These are phyloP conservation scores for Patella caerulea DNA, from an alignment of 2,888 invertebrate species.

Conservation along the genomic window DNA sequence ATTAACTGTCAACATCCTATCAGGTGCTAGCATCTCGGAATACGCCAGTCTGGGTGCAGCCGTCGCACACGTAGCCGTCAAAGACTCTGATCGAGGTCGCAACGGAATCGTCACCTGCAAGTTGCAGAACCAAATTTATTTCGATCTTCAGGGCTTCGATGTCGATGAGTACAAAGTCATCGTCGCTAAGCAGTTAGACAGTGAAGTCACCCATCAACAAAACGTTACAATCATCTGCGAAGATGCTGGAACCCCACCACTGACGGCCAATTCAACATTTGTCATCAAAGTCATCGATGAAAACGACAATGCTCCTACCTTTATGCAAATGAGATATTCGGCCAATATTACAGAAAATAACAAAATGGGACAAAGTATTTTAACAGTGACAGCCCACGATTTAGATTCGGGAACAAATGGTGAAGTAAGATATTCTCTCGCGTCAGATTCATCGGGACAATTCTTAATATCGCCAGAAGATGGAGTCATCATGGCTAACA, in stretches of 20 bases:
- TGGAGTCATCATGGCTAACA: conserved; percentile 52
- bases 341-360: conserved; percentile 62
- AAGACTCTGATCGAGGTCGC: conserved; percentile 61
- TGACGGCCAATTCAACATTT: conserved; percentile 52
- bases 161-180: conserved; percentile 56
- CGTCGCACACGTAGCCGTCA: conserved; percentile 61
- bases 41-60: conserved; percentile 56
- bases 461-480: conserved; percentile 48
- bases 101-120: conserved; percentile 57
- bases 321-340: conserved; percentile 45
- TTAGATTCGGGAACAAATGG: conserved; percentile 51
- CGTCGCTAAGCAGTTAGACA: conserved; percentile 55
- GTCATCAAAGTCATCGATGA: conserved; percentile 61
- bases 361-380: conserved; percentile 51
- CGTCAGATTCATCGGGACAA: conserved; percentile 43
- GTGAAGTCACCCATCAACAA: conserved; percentile 53
- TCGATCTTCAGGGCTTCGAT: conserved; percentile 50
- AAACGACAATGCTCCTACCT: conserved; percentile 64
- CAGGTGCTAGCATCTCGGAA: conserved; percentile 53
- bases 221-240: conserved; percentile 57
- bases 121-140: conserved; percentile 37
- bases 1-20: conserved; percentile 44
- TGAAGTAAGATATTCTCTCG: conserved; percentile 46
- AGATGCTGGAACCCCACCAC: conserved; percentile 61
- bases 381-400: conserved; percentile 59